Evolutionary conservation across 2,797 vertebrate species (phyloP), one percentile per base, ranked within the genome.

Genomic region (Cygnus olor): DNA sequence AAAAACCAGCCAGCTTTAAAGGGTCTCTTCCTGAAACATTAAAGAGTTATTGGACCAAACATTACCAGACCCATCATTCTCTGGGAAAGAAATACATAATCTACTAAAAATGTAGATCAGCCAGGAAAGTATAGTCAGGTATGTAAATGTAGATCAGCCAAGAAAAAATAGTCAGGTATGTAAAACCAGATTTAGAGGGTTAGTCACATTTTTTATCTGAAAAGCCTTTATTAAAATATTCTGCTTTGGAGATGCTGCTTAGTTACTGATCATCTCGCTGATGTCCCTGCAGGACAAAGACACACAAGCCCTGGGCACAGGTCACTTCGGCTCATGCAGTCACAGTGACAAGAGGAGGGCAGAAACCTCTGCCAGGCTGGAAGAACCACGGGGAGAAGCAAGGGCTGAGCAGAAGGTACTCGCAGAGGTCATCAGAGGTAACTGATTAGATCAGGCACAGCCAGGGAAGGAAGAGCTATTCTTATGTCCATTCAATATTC

Each of bases 401-500:
- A 8, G 10, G 16, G 16, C 45, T 69, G 86, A 92, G 70, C 84
- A 93, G 89, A 95, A 95, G 74, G 86, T 49, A 34, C 81, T 74
- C 3, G 1, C 71, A 77, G 80, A 80, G 94, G 93, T 95, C 92
- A 65, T 20, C 0, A 0, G 88, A 95, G 94, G 96, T 89, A 95
- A 87, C 20, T 3, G 88, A 87, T 92, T 54, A 94, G 84, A 86
- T 89, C 81, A 80, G 73, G 76, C 91, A 40, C 53, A 90, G 88
- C 13, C 58, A 81, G 70, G 44, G 90, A 86, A 73, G 66, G 73
- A 88, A 94, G 34, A 95, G 82, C 93, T 96, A 89, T 95, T 96
- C 88, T 93, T 86, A 73, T 17, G 45, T 44, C 82, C 85, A 84
- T 94, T 97, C 91, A 88, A 64, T 95, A 93, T 94, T 96, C 89